Base-by-base conservation (phyloP, 1,140 invertebrate genomes). In the Dysdera silvatica region DNA sequence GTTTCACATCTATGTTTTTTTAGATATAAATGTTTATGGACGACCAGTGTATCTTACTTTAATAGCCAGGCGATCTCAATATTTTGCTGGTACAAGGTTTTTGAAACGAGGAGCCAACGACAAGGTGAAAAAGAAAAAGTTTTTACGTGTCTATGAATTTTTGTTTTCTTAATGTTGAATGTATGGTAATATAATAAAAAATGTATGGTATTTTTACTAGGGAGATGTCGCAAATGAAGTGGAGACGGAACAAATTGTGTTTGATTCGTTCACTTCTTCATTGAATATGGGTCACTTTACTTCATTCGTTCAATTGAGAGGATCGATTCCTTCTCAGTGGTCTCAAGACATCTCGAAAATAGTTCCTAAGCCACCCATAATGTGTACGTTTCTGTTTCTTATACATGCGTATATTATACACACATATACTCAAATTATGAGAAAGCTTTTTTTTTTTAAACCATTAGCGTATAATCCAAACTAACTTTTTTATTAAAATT, bases 161-260 rank as follows among this genome's bases (percentile, higher is more conserved):
- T 10, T 37, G 7, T 37, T 7, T 10, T 37, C 33, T 37, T 10
- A 37, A 37, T 37, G 33, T 7, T 10, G 33, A 37, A 37, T 37
- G n/a, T 10, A 10, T 16, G n/a, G n/a, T 37, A 37, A 37, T 37
- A n/a, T 37, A 37, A n/a, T 10, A 37, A 37, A n/a, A n/a, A n/a
- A n/a, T n/a, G n/a, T n/a, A n/a, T n/a, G n/a, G n/a, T n/a, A n/a
- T n/a, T n/a, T n/a, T 61, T 70, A 71, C 26, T 65, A 87, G 82
- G 95, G 95, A 43, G 88, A 96, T 80, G 94, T 97, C 6, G 95
- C 94, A 1, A 99, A 99, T 80, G 95, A 98, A 81, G 94, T 99
- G 10, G 95, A 98, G 83, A 98, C 95, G 0, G 95, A 99, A 77
- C 95, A 99, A 78, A 95, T 98, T 70, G 88, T 98, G 4, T 85